Evolutionary conservation across 2,113 vertebrate species (phyloP), one percentile per base, ranked within the genome.

Genomic region (Tenrec ecaudatus): DNA sequence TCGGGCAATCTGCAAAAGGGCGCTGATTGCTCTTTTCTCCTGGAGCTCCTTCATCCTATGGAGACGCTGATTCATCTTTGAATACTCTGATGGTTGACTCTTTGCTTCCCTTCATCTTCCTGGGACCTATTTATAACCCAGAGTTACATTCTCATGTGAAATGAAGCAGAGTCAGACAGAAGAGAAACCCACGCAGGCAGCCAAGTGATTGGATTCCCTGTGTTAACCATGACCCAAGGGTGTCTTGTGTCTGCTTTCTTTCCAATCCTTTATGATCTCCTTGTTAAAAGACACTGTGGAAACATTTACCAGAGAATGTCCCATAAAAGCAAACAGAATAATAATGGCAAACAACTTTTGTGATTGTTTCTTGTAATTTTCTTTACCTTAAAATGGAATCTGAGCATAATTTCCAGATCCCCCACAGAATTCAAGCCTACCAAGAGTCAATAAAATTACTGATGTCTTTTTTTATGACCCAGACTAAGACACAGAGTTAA

Each of bases 241-340:
- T 12, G 1, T 58, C 88, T 68, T 69, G 9, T 15, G 1, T 58
- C 88, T 60, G 33, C n/a, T 79, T 78, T 58, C 38, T 47, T 71
- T 57, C 75, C 20, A 12, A 16, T 77, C 53, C 62, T 47, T 83
- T 57, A 73, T 80, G 20, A 47, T 6, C 16, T 90, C 25, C 64
- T 64, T 22, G 69, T 60, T 2, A 36, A 88, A 77, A 88, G 38
- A 31, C 11, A 40, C 0, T 27, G 43, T 58, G 31, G 8, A 25
- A 14, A 75, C 69, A 31, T 60, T 79, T 64, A 79, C 60, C 71
- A 82, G 33, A 93, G 78, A 82, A 76, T 62, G 6, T 79, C 66
- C 58, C 60, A 1, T 40, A 78, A 69, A 33, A 16, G 3, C 12
- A 78, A 69, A 83, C 5, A 77, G 86, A 90, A 80, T 8, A 78